These are phyloP conservation scores for Charina bottae DNA, from an alignment of 2,113 vertebrate species.

Conservation along the genomic window DNA sequence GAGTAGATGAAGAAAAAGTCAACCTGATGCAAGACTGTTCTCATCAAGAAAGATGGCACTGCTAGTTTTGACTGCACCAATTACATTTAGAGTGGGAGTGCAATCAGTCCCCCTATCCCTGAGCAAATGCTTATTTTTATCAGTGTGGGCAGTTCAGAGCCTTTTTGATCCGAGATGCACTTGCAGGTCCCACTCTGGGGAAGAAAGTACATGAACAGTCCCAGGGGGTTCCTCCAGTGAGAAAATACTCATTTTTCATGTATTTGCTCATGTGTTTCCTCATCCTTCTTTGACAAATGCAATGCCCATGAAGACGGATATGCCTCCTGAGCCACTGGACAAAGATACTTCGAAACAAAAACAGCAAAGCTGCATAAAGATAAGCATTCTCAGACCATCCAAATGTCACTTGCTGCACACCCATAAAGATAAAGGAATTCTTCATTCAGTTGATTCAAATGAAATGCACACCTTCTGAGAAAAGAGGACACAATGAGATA, in stretches of 20 bases:
- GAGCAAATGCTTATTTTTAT: background rate
- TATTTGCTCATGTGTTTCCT: background rate
- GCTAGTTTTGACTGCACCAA: too few relatives aligned
- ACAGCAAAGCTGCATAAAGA: background rate
- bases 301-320: background rate
- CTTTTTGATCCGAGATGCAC: background rate
- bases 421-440: background rate
- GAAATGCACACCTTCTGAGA: background rate
- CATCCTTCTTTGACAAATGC: background rate
- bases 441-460: background rate
- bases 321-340: background rate
- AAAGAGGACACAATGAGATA: background rate
- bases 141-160: background rate
- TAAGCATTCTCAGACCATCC: background rate
- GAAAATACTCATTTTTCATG: background rate
- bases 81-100: background rate
- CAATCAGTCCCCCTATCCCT: background rate
- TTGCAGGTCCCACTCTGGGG: background rate
- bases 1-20: background rate
- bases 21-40: background rate
- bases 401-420: background rate
- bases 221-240: background rate
- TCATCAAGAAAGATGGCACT: background rate
- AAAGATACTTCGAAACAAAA: background rate
- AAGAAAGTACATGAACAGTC: background rate